These are phyloP conservation scores for Pica pica DNA, from an alignment of 2,113 vertebrate species.

Conservation along the genomic window DNA sequence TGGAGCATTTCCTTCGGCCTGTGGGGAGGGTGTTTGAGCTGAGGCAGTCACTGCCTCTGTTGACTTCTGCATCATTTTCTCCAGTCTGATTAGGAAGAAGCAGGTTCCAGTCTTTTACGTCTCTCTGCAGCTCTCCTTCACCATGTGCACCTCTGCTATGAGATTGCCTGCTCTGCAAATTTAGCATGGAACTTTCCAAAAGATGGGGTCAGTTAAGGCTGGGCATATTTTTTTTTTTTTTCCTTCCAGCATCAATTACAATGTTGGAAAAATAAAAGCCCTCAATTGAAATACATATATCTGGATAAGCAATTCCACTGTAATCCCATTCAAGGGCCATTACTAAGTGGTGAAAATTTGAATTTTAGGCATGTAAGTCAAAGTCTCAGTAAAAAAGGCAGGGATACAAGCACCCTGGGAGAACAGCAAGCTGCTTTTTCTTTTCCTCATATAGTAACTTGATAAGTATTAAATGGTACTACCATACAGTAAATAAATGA, in stretches of 20 bases:
- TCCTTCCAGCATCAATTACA: neutral
- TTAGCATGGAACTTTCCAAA: neutral
- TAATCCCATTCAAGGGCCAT: neutral
- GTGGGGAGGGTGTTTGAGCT: neutral
- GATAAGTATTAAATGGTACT: neutral
- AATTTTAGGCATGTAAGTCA: neutral
- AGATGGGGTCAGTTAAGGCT: neutral
- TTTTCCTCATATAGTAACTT: neutral
- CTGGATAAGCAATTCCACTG: neutral
- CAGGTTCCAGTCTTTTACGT: neutral
- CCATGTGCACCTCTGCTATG: rapidly evolving
- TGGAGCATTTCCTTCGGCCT: neutral
- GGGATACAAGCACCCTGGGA: neutral
- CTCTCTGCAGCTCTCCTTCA: neutral
- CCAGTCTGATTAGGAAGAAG: neutral
- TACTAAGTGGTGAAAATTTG: neutral
- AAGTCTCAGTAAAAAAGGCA: neutral
- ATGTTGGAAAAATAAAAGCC: neutral
- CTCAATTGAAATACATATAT: neutral
- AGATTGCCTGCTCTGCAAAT: neutral
- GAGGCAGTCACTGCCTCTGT: neutral
- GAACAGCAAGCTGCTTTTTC: neutral
- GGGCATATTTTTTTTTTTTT: neutral
- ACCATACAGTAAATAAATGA: neutral
- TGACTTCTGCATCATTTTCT: neutral